Percentiles rank a stretch among this genome's conserved stretches.
Evolutionary conservation across 2,888 invertebrate species (phyloP).

Genomic region (Thalpophila matura): DNA sequence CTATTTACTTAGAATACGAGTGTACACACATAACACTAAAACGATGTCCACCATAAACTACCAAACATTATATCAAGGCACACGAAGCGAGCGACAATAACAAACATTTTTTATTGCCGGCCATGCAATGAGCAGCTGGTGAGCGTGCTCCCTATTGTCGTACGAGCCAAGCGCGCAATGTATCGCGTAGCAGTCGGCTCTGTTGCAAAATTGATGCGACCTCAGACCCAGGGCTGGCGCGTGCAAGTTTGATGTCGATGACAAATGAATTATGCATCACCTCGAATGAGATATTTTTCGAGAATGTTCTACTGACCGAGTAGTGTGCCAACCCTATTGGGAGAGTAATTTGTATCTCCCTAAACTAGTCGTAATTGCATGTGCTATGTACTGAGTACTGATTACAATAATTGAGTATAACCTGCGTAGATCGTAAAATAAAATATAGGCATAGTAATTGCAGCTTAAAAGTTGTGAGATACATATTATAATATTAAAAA

Average conservation of each 20-base stretch:
- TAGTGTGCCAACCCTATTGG: conserved; percentile 2
- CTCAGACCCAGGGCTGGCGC: conserved; percentile 44
- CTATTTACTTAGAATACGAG: background rate
- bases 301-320: conserved; percentile 31
- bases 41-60: conserved; percentile 28
- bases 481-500: too few species aligned
- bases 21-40: background rate
- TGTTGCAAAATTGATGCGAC: conserved; percentile 61
- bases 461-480: too few species aligned
- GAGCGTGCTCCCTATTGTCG: conserved; percentile 44
- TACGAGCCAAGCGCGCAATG: conserved; percentile 39
- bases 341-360: conserved; percentile 15
- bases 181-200: conserved; percentile 30
- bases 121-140: conserved; percentile 55
- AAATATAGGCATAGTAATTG: too few species aligned
- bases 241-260: conserved; percentile 65
- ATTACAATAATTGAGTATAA: too few species aligned
- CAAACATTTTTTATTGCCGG: conserved; percentile 41
- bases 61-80: conserved; percentile 23
- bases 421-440: too few species aligned
- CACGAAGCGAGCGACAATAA: conserved; percentile 37
- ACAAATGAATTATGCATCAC: conserved; percentile 63
- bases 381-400: background rate
- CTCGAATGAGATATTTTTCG: conserved; percentile 52
- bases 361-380: conserved; percentile 8